Evolutionary conservation across 1,140 invertebrate genomes (phyloP), one percentile per base, ranked within the genome.

Genomic region (Acromyrmex heyeri): DNA sequence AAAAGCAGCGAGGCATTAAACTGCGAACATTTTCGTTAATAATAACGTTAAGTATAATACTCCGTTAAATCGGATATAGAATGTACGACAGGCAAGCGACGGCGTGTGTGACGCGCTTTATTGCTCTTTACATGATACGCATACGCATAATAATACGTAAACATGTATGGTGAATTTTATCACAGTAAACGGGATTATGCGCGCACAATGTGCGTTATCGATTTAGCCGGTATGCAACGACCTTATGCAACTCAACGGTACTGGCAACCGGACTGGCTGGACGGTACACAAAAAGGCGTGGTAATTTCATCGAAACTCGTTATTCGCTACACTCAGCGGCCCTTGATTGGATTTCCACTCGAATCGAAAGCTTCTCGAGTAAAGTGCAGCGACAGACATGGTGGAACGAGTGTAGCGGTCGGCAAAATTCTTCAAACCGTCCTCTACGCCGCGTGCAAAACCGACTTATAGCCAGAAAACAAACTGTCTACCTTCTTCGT

Each of bases 301-400:
- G 69, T 59, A 87, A 85, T 88, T 67, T 65, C 78, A 53, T 73
- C 72, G 72, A 59, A 69, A 87, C 62, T 87, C 87, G 86, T 88
- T 88, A 81, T 73, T 86, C 87, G 77, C 77, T 83, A 73, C 62
- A 55, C 70, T 78, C 79, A 83, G 50, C 86, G 70, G 70, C 86
- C 78, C 86, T 87, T 59, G 86, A 87, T 88, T 87, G 77, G 70
- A 76, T 88, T 88, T 83, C 87, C 87, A 88, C 78, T 88, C 34
- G 87, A 87, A 83, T 87, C 86, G 77, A 88, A 53, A 44, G 70
- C 67, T 69, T 44, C 78, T 88, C 64, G 87, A 88, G 57, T 57
- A 67, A 30, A 87, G 86, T 86, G 78, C 70, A 78, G 38, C 81
- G 77, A 69, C 87, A 72, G 79, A 76, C 62, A 77, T 55, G 76